Evolutionary conservation across 2,113 vertebrate species (phyloP), one percentile per base, ranked within the genome.

Genomic region (Smithornis capensis): DNA sequence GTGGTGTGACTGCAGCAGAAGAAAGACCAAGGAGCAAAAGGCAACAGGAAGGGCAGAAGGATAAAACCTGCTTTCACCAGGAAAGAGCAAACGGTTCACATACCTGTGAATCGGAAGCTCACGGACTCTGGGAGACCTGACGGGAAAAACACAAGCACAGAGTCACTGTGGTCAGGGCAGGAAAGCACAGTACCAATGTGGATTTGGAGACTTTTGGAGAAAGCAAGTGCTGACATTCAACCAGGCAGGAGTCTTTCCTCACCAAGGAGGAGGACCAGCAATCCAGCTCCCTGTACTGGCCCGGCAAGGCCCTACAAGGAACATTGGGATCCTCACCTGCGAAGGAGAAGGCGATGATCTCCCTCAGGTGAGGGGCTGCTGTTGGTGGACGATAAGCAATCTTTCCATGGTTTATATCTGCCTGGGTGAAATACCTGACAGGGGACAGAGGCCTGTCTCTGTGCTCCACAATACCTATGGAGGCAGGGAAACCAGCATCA

Each of bases 61-160:
- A 35, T 18, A 37, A 59, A 65, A 86, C 53, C 1, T 62, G 38
- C 68, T 83, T 35, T 55, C 27, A 44, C 27, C 33, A 55, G 62
- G 45, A 77, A 73, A 88, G 12, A 80, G 12, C 11, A 35, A 81
- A 67, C 1, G 67, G 75, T 60, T 86, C 62, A 50, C 87, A 60
- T 98, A 99, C 99, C 99, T 98, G 99, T 99, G 96, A 99, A 99
- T 97, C 98, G 98, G 97, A 99, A 97, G 96, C 90, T 99, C 96
- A 99, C 98, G 0, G 98, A 98, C 95, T 99, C 99, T 11, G 99
- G 99, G 35, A 99, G 98, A 96, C 99, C 99, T 99, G 97, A 38
- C 3, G 70, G 89, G 95, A 91, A 55, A 82, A 92, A 77, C 40
- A 73, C 7, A 82, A 71, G 74, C 62, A 82, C 65, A 79, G 19